phyloP scores from a whole-genome alignment of 1,140 invertebrate genomes.

The Thalassaphorura encarpata region DNA sequence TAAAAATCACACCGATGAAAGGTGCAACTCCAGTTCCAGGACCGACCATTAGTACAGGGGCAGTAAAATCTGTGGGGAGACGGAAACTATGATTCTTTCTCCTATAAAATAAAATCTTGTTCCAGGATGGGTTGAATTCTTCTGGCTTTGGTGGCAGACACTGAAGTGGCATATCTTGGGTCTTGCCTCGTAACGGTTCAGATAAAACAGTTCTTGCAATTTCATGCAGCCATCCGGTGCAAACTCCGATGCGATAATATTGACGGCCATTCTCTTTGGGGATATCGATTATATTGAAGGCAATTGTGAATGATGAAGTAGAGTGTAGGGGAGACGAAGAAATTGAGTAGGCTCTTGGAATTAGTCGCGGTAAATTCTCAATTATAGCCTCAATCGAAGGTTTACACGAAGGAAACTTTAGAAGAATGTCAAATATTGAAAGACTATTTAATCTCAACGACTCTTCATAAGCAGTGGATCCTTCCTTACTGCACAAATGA shows the following conservation, averaged over 20 bases:
- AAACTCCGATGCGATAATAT: slow-evolving; percentile 50
- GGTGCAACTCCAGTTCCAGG: slow-evolving; percentile 75
- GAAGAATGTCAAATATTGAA: slow-evolving; percentile 54
- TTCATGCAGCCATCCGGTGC: slow-evolving; percentile 51
- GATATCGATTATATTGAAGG: slow-evolving; percentile 55
- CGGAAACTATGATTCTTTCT: slow-evolving; percentile 49
- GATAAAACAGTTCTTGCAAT: background rate
- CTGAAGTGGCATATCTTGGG: no score
- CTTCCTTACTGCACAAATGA: slow-evolving; percentile 54
- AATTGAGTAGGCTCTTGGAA: slow-evolving; percentile 70
- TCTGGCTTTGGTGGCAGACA: no score
- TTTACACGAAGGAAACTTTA: slow-evolving; percentile 49
- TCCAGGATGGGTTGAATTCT: slow-evolving; percentile 33
- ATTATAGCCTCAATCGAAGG: slow-evolving; percentile 55
- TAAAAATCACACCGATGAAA: slow-evolving; percentile 46
- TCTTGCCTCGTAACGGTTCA: background rate
- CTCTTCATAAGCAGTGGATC: slow-evolving; percentile 48
- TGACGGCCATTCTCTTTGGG: slow-evolving; percentile 34
- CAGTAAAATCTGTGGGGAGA: slow-evolving; percentile 43
- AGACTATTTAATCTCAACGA: slow-evolving; percentile 50
- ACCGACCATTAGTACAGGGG: slow-evolving; percentile 63
- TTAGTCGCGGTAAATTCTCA: slow-evolving; percentile 59
- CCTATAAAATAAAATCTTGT: slow-evolving; percentile 47
- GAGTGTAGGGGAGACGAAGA: slow-evolving; percentile 50
- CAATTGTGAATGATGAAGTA: slow-evolving; percentile 47